Evolutionary conservation across 2,113 vertebrate genomes (phyloP).

Genomic region (Platysternon megacephalum): DNA sequence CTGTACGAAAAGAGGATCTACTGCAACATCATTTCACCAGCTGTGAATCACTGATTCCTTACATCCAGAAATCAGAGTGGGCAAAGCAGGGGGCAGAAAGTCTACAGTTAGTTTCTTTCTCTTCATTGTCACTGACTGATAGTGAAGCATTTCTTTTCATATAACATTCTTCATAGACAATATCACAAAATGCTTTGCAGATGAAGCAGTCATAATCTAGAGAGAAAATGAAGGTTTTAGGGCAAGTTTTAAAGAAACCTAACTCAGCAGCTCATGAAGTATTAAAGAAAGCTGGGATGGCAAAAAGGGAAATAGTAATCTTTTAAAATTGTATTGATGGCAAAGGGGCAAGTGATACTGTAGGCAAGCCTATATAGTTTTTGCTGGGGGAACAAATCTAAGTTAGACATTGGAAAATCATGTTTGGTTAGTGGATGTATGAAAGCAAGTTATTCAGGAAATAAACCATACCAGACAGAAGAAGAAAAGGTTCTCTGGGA

Average conservation of each 20-base stretch:
- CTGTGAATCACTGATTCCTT: background rate
- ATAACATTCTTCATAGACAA: background rate
- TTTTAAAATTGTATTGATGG: background rate
- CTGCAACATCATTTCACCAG: background rate
- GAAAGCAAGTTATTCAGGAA: constrained; percentile 19
- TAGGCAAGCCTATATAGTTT: background rate
- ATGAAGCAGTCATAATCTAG: background rate
- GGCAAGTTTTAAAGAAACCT: background rate
- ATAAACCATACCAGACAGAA: background rate
- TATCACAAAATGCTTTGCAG: constrained; percentile 1
- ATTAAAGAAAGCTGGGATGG: background rate
- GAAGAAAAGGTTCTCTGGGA: background rate
- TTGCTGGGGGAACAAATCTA: background rate
- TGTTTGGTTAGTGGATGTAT: background rate
- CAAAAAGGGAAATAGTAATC: background rate
- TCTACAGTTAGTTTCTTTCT: background rate
- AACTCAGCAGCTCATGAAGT: background rate
- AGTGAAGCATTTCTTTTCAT: background rate
- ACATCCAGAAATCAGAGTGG: background rate
- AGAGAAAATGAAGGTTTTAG: background rate
- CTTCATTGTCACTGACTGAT: background rate
- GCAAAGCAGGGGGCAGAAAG: background rate
- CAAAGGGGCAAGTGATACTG: background rate
- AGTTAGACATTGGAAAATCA: background rate
- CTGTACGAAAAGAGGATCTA: background rate